Base-by-base conservation (phyloP, 2,888 invertebrate genomes). In the Ptychoptera contaminata region DNA sequence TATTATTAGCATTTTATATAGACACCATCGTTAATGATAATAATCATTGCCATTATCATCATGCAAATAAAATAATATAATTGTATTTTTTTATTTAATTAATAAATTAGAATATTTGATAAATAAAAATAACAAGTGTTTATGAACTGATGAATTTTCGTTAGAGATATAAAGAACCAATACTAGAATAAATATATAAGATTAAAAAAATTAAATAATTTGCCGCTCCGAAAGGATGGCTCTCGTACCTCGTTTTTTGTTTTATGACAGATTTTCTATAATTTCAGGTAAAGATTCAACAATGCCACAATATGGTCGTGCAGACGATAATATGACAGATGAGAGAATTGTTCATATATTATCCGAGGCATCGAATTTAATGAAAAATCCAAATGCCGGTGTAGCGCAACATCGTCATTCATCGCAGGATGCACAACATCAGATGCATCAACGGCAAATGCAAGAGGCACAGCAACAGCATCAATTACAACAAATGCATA, bases 341-440 rank as follows among this genome's bases (percentile, higher is more conserved):
- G 94, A 96, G 57, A 74, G 94, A 50, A 81, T 96, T 52, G 86
- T 84, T 41, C 92, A 92, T 65, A 93, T 96, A 60, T 76, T 96
- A 47, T 86, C 76, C 58, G 94, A 96, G 60, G 92, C 94, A 16
- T 86, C 88, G 43, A 85, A 87, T 55, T 76, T 91, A 58, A 88
- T 93, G 78, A 83, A 86, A 68, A 71, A 73, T 1, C 69, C 68
- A 51, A 40, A 47, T 30, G 47, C 40, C 34, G 38, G 29, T 10
- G 38, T n/a, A 10, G 70, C 59, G 53, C 46, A 45, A 37, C 47
- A 46, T 12, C 41, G 44, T 8, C 42, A 44, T 31, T 77, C 79
- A 54, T 78, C 79, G 55, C 65, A 77, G 51, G 75, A 79, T 52
- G 73, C 73, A 44, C 74, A 76, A 55, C 11, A 37, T 29, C 42